phyloP scores from a whole-genome alignment of 2,888 invertebrate genomes.

The Acanthoscelides obtectus region DNA sequence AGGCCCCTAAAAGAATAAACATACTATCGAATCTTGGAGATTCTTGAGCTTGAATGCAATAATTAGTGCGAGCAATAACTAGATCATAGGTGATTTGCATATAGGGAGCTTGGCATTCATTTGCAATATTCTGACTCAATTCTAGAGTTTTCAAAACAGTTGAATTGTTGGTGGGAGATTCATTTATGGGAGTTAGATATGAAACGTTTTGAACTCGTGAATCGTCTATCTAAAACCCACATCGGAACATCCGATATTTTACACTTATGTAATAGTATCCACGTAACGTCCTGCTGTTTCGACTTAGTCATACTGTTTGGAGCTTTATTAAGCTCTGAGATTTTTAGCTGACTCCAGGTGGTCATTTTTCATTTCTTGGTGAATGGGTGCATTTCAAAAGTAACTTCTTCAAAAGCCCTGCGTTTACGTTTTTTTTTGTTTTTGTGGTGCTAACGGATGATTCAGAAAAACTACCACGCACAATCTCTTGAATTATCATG shows the following conservation, averaged over 20 bases:
- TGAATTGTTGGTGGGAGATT: constrained; percentile 28
- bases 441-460: constrained; percentile 11
- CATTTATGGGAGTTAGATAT: constrained; percentile 32
- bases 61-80: constrained; percentile 29
- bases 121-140: no score
- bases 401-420: no score
- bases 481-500: no score
- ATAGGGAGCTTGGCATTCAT: no score
- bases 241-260: no score
- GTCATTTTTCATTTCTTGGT: constrained; percentile 28
- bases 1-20: constrained; percentile 39
- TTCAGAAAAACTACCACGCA: no score
- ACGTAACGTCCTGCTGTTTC: constrained; percentile 21
- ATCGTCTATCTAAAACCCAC: constrained; percentile 14
- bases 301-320: no score
- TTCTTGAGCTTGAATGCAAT: constrained; percentile 23
- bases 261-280: constrained; percentile 4
- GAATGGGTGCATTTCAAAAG: constrained; percentile 20
- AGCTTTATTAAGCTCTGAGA: no score
- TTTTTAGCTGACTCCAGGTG: constrained; percentile 12
- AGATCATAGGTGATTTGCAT: constrained; percentile 33
- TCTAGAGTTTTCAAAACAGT: constrained; percentile 24
- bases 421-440: constrained; percentile 25
- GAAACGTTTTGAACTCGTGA: constrained; percentile 29
- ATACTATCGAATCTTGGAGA: constrained; percentile 28